Evolutionary conservation across 2,888 invertebrate species (phyloP).

Genomic region (Dolomedes plantarius): DNA sequence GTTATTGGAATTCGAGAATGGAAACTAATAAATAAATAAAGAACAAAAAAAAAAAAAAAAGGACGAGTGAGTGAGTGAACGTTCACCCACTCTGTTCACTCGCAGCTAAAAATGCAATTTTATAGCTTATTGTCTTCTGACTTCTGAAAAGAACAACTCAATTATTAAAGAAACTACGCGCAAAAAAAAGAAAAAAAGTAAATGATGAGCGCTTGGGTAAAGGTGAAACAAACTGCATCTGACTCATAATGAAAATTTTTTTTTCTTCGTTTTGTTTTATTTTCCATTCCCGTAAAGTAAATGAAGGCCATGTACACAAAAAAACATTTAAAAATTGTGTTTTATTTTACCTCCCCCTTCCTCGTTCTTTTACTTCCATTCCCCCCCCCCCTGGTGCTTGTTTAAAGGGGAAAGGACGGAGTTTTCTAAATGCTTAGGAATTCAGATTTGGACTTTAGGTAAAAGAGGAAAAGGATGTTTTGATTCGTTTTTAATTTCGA

Average conservation of each 20-base stretch:
- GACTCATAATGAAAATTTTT: neutral
- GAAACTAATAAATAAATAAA: slow-evolving; percentile 17
- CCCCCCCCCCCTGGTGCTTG: slow-evolving; percentile 10
- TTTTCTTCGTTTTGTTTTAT: neutral
- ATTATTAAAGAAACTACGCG: slow-evolving; percentile 59
- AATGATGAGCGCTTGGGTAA: neutral
- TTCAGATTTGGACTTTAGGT: slow-evolving; percentile 27
- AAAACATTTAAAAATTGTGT: slow-evolving; percentile 46
- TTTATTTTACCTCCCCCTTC: too few relatives aligned
- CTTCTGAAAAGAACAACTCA: slow-evolving; percentile 64
- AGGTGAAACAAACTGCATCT: neutral
- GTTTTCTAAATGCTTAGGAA: slow-evolving; percentile 51
- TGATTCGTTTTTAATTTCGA: slow-evolving; percentile 69
- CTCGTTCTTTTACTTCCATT: too few relatives aligned
- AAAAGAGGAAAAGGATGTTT: slow-evolving; percentile 29
- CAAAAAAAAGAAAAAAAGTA: neutral
- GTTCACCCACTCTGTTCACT: neutral
- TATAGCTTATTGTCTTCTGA: slow-evolving; percentile 65
- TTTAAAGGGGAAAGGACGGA: slow-evolving; percentile 12
- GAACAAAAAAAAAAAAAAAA: slow-evolving; percentile 16
- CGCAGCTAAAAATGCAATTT: slow-evolving; percentile 57
- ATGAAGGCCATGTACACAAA: slow-evolving; percentile 26
- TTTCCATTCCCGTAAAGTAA: slow-evolving; percentile 36
- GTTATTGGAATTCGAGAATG: slow-evolving; percentile 46
- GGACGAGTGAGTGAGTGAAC: slow-evolving; percentile 21